These are phyloP conservation scores for Solenopsis invicta DNA, from an alignment of 1,140 invertebrate species.

Conservation along the genomic window DNA sequence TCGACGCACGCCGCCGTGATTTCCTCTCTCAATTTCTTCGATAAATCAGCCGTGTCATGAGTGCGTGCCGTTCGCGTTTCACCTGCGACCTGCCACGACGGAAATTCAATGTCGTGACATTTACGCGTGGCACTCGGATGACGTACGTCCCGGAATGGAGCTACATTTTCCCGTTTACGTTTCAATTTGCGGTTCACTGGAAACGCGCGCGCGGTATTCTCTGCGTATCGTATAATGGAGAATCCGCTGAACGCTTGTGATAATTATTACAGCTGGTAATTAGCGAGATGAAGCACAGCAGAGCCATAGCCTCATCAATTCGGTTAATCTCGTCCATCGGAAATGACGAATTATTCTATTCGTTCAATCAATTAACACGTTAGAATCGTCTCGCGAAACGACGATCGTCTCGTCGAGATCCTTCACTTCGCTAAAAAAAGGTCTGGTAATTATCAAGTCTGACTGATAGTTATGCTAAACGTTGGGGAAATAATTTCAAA, in stretches of 20 bases:
- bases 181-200: background rate
- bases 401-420: background rate
- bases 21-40: slow-evolving; percentile 28
- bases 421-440: background rate
- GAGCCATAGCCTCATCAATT: background rate
- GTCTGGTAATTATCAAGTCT: too few relatives aligned
- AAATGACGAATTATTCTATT: background rate
- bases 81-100: background rate
- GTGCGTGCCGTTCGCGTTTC: slow-evolving; percentile 11
- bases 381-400: background rate
- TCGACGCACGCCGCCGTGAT: slow-evolving; percentile 30
- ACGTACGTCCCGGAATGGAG: background rate
- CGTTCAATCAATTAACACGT: slow-evolving; percentile 27
- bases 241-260: background rate
- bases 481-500: too few relatives aligned
- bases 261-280: slow-evolving; percentile 15
- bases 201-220: background rate
- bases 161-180: background rate
- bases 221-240: background rate
- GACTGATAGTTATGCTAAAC: too few relatives aligned
- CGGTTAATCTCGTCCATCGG: background rate
- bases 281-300: slow-evolving; percentile 11
- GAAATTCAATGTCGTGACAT: slow-evolving; percentile 45
- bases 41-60: slow-evolving; percentile 16
- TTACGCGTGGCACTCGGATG: background rate